A percentile compares a stretch with the other conserved stretches of the same genome.
Conservation (phyloP, 2,113 vertebrate species). For the Glareola pratincola region DNA sequence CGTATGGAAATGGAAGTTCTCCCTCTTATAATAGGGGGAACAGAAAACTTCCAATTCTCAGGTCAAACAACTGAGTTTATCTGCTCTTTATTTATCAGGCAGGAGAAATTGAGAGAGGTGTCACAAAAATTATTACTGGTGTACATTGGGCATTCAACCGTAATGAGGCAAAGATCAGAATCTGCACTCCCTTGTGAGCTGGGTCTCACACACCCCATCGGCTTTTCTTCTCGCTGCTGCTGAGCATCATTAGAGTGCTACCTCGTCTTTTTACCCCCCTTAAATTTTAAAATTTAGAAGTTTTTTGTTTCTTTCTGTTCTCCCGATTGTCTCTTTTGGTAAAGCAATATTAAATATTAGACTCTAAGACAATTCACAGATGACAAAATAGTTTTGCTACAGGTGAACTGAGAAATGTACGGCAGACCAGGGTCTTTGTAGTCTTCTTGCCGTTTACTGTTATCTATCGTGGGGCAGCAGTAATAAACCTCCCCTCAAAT, state of each 20-base stretch:
- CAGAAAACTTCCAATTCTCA: not conserved
- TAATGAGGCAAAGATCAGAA: not conserved
- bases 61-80: not conserved
- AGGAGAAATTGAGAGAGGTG: not conserved
- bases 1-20: not conserved
- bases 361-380: not conserved
- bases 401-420: not conserved
- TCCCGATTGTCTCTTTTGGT: not conserved
- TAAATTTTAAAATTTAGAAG: not conserved
- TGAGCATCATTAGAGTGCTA: not conserved
- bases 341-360: conserved; percentile 5
- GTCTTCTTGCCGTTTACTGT: not conserved
- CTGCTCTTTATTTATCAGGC: not conserved
- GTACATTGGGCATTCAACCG: not conserved
- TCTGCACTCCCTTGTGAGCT: fast-evolving
- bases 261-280: not conserved
- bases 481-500: not conserved
- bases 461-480: not conserved
- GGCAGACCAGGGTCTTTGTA: not conserved
- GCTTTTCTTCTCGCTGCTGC: not conserved
- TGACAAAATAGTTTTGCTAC: not conserved
- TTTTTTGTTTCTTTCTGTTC: not conserved
- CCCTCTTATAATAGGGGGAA: not conserved
- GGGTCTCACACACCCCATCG: not conserved
- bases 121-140: not conserved